Evolutionary conservation across 1,140 invertebrate genomes (phyloP).

Genomic region (Trinorchestia longiramus): DNA sequence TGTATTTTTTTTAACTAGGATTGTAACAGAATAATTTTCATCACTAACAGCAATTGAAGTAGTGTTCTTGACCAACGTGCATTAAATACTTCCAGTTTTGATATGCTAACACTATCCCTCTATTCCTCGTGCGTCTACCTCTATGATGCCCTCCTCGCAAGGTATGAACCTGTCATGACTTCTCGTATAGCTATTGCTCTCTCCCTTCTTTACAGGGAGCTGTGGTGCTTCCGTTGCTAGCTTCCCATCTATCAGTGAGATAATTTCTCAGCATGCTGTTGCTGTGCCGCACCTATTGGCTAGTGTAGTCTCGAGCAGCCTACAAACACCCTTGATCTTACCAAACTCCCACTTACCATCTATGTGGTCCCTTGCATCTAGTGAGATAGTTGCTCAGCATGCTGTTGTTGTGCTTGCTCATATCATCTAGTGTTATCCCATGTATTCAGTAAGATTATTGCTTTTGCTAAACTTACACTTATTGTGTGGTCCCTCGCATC

Average conservation of each 20-base stretch:
- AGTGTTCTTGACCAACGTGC: no score
- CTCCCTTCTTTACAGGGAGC: not conserved
- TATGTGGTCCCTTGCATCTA: not conserved
- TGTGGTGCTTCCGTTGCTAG: constrained; percentile 13
- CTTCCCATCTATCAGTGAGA: constrained; percentile 1
- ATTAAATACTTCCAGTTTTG: no score
- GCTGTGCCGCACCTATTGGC: no score
- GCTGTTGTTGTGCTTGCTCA: not conserved
- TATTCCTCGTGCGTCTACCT: not conserved
- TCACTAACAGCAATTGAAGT: no score
- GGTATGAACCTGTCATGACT: not conserved
- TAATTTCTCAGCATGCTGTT: not conserved
- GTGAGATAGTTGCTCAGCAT: not conserved
- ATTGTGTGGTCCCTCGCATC: not conserved
- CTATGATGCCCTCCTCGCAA: not conserved
- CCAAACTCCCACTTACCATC: not conserved
- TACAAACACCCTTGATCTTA: no score
- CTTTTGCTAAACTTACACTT: not conserved
- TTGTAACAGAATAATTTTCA: no score
- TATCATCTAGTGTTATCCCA: not conserved
- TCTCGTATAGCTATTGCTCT: not conserved
- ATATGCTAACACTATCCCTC: no score
- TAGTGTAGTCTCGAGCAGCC: no score
- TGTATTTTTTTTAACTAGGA: no score
- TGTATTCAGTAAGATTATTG: not conserved